phyloP scores from a whole-genome alignment of 2,888 invertebrate species.

The Phania funesta region DNA sequence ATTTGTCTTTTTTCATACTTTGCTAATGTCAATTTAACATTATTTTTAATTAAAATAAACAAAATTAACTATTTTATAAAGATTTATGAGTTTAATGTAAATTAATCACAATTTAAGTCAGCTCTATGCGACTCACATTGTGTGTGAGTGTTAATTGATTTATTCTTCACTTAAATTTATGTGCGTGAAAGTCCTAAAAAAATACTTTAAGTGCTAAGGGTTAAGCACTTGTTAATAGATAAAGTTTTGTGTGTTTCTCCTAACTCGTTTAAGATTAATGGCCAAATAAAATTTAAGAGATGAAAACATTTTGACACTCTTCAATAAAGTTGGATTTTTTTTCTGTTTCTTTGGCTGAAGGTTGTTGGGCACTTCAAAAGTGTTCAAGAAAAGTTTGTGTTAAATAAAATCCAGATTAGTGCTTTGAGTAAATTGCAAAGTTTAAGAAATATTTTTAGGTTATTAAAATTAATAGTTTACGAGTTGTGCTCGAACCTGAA shows the following conservation, averaged over 20 bases:
- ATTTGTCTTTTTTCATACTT: not conserved
- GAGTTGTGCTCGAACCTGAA: too few relatives aligned
- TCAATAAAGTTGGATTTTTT: not conserved
- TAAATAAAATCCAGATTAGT: not conserved
- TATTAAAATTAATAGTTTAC: too few relatives aligned
- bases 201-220: slow-evolving; percentile 7
- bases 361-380: not conserved
- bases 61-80: slow-evolving; percentile 22
- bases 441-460: not conserved
- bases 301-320: not conserved
- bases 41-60: slow-evolving; percentile 13
- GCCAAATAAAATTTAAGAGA: not conserved
- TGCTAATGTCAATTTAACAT: not conserved
- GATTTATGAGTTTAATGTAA: slow-evolving; percentile 41
- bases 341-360: not conserved
- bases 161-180: slow-evolving; percentile 5
- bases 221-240: slow-evolving; percentile 34
- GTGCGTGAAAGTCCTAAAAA: not conserved
- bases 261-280: not conserved
- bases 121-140: not conserved
- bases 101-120: slow-evolving; percentile 25
- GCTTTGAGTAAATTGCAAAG: not conserved
- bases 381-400: not conserved
- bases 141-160: slow-evolving; percentile 32
- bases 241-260: not conserved